Evolutionary conservation across 2,888 invertebrate species (phyloP), one percentile per base, ranked within the genome.

Genomic region (Drosophila tanythrix): DNA sequence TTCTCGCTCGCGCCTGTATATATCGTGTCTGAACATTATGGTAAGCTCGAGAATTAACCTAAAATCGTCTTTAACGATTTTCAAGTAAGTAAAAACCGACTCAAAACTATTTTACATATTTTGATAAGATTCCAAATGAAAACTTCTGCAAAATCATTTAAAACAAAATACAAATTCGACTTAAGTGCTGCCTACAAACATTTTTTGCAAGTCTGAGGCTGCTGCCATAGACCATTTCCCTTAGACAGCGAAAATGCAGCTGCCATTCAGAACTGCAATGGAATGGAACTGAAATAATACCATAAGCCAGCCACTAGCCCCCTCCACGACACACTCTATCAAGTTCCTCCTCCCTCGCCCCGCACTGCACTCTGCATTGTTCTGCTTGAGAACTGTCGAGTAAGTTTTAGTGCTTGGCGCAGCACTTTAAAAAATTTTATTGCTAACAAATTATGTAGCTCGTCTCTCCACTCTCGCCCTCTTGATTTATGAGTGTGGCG

Each of bases 1-100:
- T 88, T 88, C 87, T 86, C 75, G 81, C 87, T 88, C 87, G 87
- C 87, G 84, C 87, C 87, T 88, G 87, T 83, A 60, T 60, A 78
- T 75, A 55, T 81, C 84, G 87, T 79, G 81, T 81, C 76, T 81
- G 29, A 66, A 63, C 60, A 74, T 69, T 70, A 66, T 78, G 88
- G 83, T 88, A 82, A 86, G 78, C 77, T 70, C 67, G 71, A 79
- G 15, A 36, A 31, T 21, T 50, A 52, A 21, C n/a, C 11, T 21
- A 25, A 46, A 46, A 36, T 21, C 46, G 27, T 38, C n/a, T 27
- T 21, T 29, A 18, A n/a, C 8, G 43, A 29, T 29, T 21, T 29
- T 55, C 52, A 76, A 56, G 77, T 76, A 76, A 76, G 76, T 76
- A 74, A 68, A n/a, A 55, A 35, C 38, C 15, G 13, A 50, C 31